Evolutionary conservation across 2,113 vertebrate species (phyloP), one percentile per base, ranked within the genome.

Genomic region (Grammomys surdaster): DNA sequence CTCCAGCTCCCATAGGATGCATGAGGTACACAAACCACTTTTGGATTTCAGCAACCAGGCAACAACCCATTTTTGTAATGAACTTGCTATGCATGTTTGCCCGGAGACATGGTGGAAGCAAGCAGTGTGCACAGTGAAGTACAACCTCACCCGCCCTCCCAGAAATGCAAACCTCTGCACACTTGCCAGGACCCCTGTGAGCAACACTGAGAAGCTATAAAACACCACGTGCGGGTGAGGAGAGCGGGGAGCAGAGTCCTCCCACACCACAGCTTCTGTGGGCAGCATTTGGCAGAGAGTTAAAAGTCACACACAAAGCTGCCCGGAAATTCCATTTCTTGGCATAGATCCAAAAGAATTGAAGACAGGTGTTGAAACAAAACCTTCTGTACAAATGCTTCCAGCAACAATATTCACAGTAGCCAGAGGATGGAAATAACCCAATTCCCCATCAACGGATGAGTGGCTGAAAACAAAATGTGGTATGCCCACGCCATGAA

Each of bases 211-310:
- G 46, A 56, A 46, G 43, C 80, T 9, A 17, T 48, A 19, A 36
- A 60, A 14, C 0, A 7, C 11, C 26, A 10, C 2, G 3, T 0
- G 36, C 6, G 0, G 31, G 33, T 0, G 2, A 33, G 33, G 67
- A 1, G 0, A 7, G 0, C 46, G 67, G 8, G 60, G 51, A 36
- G 33, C 4, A 11, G 82, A 2, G 20, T 3, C 56, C 51, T 43
- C 19, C 0, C 0, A 0, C 5, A 0, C 1, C 0, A 17, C 60
- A 2, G 77, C 72, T 46, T 0, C 40, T 2, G 24, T 20, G 58
- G 33, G 24, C 13, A 2, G 19, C 51, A 0, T 31, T 5, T 8
- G 43, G 43, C 31, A 69, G 43, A 54, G 51, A 75, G 48, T 51
- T 60, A 19, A 63, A 63, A 89, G 72, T 89, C 88, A 77, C 56